phyloP scores from a whole-genome alignment of 2,888 invertebrate species.

The Tenthredo mesomela region DNA sequence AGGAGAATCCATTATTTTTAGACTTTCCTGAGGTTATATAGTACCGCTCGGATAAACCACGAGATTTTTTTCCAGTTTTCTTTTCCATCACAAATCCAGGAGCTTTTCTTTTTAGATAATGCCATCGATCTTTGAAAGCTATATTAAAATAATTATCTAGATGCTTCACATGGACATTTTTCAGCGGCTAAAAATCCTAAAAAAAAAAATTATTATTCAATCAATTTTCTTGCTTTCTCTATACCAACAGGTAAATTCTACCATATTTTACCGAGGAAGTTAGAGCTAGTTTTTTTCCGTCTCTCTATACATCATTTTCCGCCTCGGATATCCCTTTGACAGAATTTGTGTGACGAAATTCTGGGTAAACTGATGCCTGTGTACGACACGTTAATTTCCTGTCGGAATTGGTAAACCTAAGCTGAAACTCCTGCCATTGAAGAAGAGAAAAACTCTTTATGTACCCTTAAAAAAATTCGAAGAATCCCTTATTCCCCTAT shows the following conservation, averaged over 20 bases:
- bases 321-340: conserved; percentile 10
- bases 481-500: not conserved
- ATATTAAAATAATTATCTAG: not conserved
- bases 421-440: not conserved
- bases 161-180: not conserved
- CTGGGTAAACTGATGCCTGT: not conserved
- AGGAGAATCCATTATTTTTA: not conserved
- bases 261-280: not conserved
- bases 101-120: not conserved
- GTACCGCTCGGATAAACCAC: not conserved
- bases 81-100: too few species aligned
- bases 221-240: not conserved
- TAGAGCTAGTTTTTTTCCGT: not conserved
- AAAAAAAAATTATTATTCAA: not conserved
- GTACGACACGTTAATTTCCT: conserved; percentile 15
- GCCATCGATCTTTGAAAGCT: not conserved
- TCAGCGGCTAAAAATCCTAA: not conserved
- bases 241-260: not conserved
- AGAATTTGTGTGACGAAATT: not conserved
- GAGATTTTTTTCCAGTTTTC: not conserved
- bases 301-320: not conserved
- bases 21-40: not conserved
- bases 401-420: not conserved
- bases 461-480: not conserved
- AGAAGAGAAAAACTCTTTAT: not conserved